phyloP scores from a whole-genome alignment of 2,797 vertebrate genomes.

The Salmo trutta region DNA sequence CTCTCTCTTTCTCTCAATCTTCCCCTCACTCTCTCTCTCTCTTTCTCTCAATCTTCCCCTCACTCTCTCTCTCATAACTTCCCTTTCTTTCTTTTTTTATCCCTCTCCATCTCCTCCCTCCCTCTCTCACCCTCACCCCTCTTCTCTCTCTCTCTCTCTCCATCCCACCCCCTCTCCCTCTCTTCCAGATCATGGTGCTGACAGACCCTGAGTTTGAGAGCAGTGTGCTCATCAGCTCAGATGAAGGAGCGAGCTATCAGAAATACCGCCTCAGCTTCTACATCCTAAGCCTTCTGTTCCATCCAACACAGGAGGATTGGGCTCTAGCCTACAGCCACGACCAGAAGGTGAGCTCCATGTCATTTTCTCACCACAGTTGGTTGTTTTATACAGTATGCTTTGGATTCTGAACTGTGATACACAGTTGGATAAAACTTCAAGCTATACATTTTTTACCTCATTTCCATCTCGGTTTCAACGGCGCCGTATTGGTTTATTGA shows the following conservation, averaged over 20 bases:
- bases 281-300: constrained; percentile 92
- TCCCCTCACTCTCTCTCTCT: background rate
- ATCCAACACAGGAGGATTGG: constrained; percentile 94
- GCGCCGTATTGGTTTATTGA: background rate
- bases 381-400: background rate
- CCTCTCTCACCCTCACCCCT: constrained; percentile 8
- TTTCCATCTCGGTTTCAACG: background rate
- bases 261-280: constrained; percentile 94
- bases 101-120: background rate
- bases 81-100: constrained; percentile 3
- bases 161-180: background rate
- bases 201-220: constrained; percentile 98
- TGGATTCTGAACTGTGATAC: background rate
- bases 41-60: background rate
- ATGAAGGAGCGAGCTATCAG: constrained; percentile 95
- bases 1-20: background rate
- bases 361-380: background rate
- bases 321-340: constrained; percentile 95
- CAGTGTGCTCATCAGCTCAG: constrained; percentile 94
- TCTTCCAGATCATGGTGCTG: constrained; percentile 92
- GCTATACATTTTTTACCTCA: background rate
- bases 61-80: background rate
- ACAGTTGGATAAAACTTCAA: background rate
- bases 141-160: background rate
- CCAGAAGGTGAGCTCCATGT: constrained; percentile 84